Evolutionary conservation across 2,113 vertebrate genomes (phyloP), one percentile per base, ranked within the genome.

Genomic region (Symphodus melops): DNA sequence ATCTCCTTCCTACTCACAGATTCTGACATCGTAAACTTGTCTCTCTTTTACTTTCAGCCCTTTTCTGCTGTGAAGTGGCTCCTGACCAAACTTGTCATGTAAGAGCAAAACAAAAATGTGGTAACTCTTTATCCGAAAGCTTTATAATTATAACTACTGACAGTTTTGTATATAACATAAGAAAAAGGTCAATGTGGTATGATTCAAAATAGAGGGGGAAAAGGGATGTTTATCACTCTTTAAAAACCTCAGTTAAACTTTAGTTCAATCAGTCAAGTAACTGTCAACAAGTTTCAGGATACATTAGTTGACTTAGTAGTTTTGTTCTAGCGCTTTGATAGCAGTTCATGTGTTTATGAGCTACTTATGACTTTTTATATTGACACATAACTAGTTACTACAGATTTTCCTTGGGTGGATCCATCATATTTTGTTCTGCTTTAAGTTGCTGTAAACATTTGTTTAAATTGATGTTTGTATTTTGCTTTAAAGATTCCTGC

Each of bases 11-110:
- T 19, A 5, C 17, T 7, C 17, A 17, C 14, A 48, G 14, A 48
- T 19, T 0, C 16, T 44, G n/a, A 76, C 12, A n/a, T n/a, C n/a
- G n/a, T n/a, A 14, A 41, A 0, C 6, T 63, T 73, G 17, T 72
- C 21, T 82, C 33, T 88, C 51, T 77, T 68, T 86, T 33, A 33
- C 6, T 6, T 95, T 85, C 89, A 99, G 98, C 98, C 97, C 61
- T 99, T 99, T 85, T 92, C 95, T 69, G 93, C 96, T 65, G 92
- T 96, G 16, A 98, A 96, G 90, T 99, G 97, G 97, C 96, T 99
- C 83, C 94, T 98, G 94, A 96, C 96, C 69, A 96, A 99, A 93
- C 94, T 99, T 68, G 93, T 98, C 91, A 93, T 98, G 98, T 99
- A 95, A 99, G 97, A 93, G 93, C 60, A 44, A 74, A 19, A 39